Base-by-base conservation (phyloP, 92 coral and sea anemone genomes). In the Chrysogorgia sp. region DNA sequence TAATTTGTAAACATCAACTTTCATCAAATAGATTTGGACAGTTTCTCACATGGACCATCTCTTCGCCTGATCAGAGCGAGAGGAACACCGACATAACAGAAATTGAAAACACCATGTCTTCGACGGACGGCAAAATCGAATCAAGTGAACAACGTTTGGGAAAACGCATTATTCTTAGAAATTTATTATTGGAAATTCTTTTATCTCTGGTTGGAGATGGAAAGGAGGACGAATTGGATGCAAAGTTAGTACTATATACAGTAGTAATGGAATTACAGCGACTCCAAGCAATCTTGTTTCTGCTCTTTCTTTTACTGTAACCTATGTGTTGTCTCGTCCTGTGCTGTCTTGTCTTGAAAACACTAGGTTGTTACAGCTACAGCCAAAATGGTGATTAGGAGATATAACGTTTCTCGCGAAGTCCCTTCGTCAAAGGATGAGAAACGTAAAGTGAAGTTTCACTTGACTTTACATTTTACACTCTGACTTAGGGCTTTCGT, bases 11-110 rank as follows among this genome's bases (percentile, higher is more conserved):
- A 10, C 15, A 35, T 32, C 13, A 0, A 22, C 15, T 62, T 66
- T 4, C 14, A 56, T 48, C 13, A 0, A 34, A 37, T 75, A 92
- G 97, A 74, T 93, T 93, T 84, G 97, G 97, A 17, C 97, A 93
- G 82, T 93, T 91, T 60, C 78, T 93, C 52, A 87, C 89, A 8
- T 93, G 96, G 58, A 91, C 93, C 82, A 25, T 88, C 91, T 20
- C 71, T 35, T 31, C 89, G 65, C 33, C 80, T 59, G 50, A 31
- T 63, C 53, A 83, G 88, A 58, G 96, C 82, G 86, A 93, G 84
- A 15, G 91, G 78, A 67, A 40, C 0, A 10, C 30, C n/a, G 33
- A 69, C 57, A 69, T 69, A 5, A 49, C 19, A 28, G 7, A 7
- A 1, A 32, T 69, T 48, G 76, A 69, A 13, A 49, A 45, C 76